Evolutionary conservation across 2,113 vertebrate species (phyloP).

Genomic region (Pituophis catenifer): DNA sequence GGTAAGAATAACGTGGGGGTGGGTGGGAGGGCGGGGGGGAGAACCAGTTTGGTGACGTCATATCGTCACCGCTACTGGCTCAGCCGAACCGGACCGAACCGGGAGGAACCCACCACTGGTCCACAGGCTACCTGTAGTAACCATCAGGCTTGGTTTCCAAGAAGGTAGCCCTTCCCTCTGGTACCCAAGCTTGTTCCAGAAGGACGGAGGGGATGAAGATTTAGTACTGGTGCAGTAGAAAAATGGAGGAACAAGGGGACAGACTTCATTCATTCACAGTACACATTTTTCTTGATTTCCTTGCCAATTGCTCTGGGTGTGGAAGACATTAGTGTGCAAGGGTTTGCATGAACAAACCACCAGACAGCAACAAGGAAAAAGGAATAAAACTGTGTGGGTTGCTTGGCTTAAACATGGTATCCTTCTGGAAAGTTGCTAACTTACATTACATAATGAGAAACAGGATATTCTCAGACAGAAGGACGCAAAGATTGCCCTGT

Average conservation of each 20-base stretch:
- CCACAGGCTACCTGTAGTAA: no score
- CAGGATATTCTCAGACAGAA: background rate
- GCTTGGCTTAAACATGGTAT: background rate
- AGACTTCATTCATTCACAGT: background rate
- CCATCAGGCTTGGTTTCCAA: background rate
- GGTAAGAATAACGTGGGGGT: no score
- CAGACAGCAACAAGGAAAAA: background rate
- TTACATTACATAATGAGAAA: background rate
- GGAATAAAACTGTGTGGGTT: background rate
- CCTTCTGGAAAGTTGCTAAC: background rate
- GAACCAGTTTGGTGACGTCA: no score
- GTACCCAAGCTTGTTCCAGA: background rate
- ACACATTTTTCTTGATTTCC: background rate
- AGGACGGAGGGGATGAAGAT: background rate
- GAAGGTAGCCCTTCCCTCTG: background rate
- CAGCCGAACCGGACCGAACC: no score
- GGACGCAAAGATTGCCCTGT: background rate
- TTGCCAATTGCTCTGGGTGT: background rate
- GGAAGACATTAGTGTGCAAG: background rate
- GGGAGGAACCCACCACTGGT: no score
- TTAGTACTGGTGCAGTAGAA: background rate
- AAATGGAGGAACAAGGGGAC: background rate
- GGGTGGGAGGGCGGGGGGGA: no score
- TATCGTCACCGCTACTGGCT: no score
- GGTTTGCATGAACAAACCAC: background rate